Percentiles rank a stretch among this genome's conserved stretches.
These are phyloP conservation scores for Paratilapia polleni DNA, from an alignment of 2,113 vertebrate species.

Conservation along the genomic window DNA sequence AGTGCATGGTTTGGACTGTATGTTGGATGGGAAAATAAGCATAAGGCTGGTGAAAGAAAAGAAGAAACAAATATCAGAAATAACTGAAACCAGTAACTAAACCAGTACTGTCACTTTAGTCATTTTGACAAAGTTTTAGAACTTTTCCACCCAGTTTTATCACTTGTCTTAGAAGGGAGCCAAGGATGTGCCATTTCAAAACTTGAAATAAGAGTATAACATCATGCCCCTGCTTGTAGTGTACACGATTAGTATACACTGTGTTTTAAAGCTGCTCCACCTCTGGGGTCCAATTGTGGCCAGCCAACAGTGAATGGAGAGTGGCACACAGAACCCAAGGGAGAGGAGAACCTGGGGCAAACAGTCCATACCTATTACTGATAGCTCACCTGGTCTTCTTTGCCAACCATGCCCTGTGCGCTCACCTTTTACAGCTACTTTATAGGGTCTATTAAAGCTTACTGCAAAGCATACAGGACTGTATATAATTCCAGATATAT, in stretches of 20 bases:
- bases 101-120: neutral
- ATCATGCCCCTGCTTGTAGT: neutral
- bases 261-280: conserved; percentile 21
- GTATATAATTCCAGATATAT: conserved; percentile 41
- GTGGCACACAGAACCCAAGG: conserved; percentile 19
- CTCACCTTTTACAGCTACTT: conserved; percentile 41
- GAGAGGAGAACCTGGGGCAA: conserved; percentile 22
- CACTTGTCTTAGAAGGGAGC: neutral
- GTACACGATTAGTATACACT: conserved; percentile 21
- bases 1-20: too few relatives aligned
- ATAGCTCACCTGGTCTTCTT: conserved; percentile 34
- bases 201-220: conserved; percentile 3
- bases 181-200: neutral
- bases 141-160: neutral
- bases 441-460: conserved; percentile 16
- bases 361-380: conserved; percentile 38
- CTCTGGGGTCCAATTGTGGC: conserved; percentile 39
- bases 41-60: neutral
- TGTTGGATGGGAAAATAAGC: neutral
- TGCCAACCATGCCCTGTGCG: conserved; percentile 19
- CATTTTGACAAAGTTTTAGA: neutral
- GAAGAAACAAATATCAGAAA: neutral
- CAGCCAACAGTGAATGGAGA: conserved; percentile 46
- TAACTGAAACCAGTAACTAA: neutral
- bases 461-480: conserved; percentile 32